A percentile compares a stretch with the other conserved stretches of the same genome.
These are phyloP conservation scores for Melikaiella ostensackeni DNA, from an alignment of 2,888 invertebrate species.

Conservation along the genomic window DNA sequence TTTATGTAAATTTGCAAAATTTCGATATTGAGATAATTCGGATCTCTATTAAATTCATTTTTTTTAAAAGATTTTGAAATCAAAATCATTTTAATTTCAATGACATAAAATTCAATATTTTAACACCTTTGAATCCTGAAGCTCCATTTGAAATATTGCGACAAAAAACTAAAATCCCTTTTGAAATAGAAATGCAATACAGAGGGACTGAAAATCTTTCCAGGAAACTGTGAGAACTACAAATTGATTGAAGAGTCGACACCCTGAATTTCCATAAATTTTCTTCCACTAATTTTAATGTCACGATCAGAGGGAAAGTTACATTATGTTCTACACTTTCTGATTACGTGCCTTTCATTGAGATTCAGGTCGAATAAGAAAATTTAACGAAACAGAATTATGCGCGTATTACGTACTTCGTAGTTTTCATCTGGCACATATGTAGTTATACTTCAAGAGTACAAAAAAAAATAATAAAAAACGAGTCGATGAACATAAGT, in stretches of 20 bases:
- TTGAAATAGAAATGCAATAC: too few species aligned
- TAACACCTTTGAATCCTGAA: too few species aligned
- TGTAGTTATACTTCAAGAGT: conserved; percentile 38
- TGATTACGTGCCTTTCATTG: conserved; percentile 1
- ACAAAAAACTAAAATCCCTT: too few species aligned
- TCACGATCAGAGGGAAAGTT: conserved; percentile 17
- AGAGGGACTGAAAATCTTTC: too few species aligned
- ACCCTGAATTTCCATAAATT: conserved; percentile 11
- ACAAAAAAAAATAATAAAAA: not conserved
- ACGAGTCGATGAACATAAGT: conserved; percentile 9
- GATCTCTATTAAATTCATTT: too few species aligned
- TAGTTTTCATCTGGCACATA: conserved; percentile 46
- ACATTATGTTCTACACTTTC: conserved; percentile 31
- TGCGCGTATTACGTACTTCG: conserved; percentile 32
- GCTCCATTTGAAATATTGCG: too few species aligned
- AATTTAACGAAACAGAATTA: conserved; percentile 22
- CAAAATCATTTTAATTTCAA: too few species aligned
- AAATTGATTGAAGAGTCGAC: not conserved
- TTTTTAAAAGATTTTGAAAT: too few species aligned
- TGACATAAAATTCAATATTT: too few species aligned
- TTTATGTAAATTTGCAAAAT: too few species aligned
- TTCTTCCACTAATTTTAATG: conserved; percentile 27
- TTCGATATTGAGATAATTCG: too few species aligned
- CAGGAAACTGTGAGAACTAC: not conserved
- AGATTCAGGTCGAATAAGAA: conserved; percentile 5